A percentile compares a stretch with the other conserved stretches of the same genome.
phyloP scores from a whole-genome alignment of 2,888 invertebrate species.

The Eupithecia abbreviata region DNA sequence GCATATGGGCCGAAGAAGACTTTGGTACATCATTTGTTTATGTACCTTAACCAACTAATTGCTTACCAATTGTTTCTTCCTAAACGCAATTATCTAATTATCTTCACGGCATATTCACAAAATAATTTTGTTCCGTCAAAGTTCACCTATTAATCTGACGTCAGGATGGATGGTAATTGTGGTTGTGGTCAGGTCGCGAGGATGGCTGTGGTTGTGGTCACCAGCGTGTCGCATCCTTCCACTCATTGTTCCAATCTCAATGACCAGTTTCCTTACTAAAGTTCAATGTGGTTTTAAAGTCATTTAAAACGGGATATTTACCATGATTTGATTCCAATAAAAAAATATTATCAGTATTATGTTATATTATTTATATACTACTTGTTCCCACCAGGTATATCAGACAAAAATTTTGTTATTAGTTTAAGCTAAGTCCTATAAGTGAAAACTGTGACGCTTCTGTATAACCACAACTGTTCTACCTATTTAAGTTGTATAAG shows the following conservation, averaged over 20 bases:
- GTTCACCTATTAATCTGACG: constrained; percentile 2
- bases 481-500: too few species aligned
- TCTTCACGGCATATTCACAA: constrained; percentile 24
- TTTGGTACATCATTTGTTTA: not conserved
- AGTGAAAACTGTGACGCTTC: too few species aligned
- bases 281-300: constrained; percentile 8
- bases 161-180: constrained; percentile 15
- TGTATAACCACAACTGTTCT: too few species aligned
- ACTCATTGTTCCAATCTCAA: constrained; percentile 1
- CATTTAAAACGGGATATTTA: too few species aligned
- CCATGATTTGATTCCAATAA: too few species aligned
- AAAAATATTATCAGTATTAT: too few species aligned
- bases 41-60: not conserved
- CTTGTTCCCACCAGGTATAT: too few species aligned
- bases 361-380: too few species aligned
- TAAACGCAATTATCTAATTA: not conserved
- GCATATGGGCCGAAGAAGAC: too few species aligned
- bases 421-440: too few species aligned
- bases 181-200: constrained; percentile 12
- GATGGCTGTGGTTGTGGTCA: constrained; percentile 25
- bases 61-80: not conserved
- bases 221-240: constrained; percentile 27
- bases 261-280: constrained; percentile 20
- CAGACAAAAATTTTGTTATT: too few species aligned
- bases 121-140: constrained; percentile 19